Conservation (phyloP, 2,797 vertebrate genomes). For the Ctenosaura bakeri region DNA sequence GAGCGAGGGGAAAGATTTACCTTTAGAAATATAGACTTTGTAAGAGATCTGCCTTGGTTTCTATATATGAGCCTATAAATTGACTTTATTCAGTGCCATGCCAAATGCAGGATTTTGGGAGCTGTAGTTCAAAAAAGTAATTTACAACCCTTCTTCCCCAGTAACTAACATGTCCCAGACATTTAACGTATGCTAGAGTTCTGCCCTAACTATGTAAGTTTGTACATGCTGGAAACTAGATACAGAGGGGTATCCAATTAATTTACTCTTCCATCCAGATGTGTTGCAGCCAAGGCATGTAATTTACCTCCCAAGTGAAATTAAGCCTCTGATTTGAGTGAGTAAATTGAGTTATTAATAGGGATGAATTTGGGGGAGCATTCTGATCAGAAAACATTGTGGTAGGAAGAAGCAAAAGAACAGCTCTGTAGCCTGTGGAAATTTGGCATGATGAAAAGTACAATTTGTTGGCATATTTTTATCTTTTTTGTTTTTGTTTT, state of each 20-base stretch:
- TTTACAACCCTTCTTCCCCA: too few species aligned
- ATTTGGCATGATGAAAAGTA: background rate
- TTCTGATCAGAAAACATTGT: background rate
- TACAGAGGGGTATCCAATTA: background rate
- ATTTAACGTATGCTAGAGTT: background rate
- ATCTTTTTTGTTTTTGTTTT: constrained; percentile 52
- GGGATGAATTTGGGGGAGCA: background rate
- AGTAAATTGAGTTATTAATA: background rate
- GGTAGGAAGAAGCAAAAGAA: background rate
- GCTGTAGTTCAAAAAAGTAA: too few species aligned
- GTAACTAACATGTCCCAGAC: background rate
- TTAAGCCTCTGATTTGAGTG: background rate
- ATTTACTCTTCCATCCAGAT: background rate
- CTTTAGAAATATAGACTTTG: background rate
- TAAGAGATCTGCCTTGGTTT: too few species aligned
- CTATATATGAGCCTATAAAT: too few species aligned
- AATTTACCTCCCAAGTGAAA: background rate
- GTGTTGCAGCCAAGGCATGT: background rate
- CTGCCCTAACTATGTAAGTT: background rate
- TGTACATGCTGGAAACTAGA: background rate
- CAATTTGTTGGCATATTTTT: constrained; percentile 7
- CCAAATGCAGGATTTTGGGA: too few species aligned
- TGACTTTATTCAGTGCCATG: too few species aligned
- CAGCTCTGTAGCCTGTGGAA: background rate
- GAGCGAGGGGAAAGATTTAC: too few species aligned